Conservation (phyloP, 2,113 vertebrate species). For the Octodon degus region DNA sequence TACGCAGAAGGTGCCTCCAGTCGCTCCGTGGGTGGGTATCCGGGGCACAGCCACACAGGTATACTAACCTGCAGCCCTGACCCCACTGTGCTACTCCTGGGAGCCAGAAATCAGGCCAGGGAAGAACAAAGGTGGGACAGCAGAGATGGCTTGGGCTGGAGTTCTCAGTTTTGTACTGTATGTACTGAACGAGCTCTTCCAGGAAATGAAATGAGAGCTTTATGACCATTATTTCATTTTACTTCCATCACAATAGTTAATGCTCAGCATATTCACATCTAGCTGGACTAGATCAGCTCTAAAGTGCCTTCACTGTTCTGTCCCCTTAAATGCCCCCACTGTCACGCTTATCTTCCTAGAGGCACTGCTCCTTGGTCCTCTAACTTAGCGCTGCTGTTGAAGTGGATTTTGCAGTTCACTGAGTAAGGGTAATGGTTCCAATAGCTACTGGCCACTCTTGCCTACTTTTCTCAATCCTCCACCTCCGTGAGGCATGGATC, state of each 20-base stretch:
- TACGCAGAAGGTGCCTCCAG: not conserved
- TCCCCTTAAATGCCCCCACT: not conserved
- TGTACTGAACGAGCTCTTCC: slow-evolving; percentile 20
- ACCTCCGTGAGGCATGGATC: not conserved
- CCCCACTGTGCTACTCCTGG: not conserved
- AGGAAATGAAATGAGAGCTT: slow-evolving; percentile 46
- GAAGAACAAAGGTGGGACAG: not conserved
- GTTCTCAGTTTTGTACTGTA: not conserved
- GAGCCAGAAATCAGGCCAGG: not conserved
- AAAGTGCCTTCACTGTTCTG: not conserved
- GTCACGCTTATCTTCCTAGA: not conserved
- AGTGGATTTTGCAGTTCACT: not conserved
- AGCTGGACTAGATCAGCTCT: not conserved
- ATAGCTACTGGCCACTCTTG: not conserved
- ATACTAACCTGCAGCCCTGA: not conserved
- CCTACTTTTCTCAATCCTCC: not conserved
- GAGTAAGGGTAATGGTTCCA: not conserved
- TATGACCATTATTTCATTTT: not conserved
- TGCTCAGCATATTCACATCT: not conserved
- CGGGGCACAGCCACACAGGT: not conserved
- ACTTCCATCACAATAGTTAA: not conserved
- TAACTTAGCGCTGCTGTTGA: not conserved
- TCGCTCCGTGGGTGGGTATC: not conserved
- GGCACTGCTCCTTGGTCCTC: not conserved
- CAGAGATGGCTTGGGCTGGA: not conserved